phyloP scores from a whole-genome alignment of 35 echinoderm and acorn worm species.

The Holothuria glaberrima region DNA sequence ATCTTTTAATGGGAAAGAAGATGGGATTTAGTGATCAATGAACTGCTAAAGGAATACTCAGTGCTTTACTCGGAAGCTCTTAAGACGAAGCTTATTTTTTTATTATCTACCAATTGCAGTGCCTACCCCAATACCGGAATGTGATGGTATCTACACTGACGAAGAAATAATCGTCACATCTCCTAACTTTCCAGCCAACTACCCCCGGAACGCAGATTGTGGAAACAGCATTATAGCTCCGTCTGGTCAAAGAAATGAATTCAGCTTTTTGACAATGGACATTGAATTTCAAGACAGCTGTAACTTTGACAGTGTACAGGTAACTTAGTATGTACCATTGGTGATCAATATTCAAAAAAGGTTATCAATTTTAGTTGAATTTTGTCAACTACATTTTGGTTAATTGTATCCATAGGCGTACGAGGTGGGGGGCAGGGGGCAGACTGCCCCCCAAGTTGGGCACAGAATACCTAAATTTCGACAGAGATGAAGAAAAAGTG shows the following conservation, averaged over 20 bases:
- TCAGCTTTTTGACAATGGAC: constrained; percentile 8
- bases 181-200: not conserved
- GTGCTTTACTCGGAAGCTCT: too few relatives aligned
- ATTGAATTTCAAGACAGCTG: not conserved
- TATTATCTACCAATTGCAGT: too few relatives aligned
- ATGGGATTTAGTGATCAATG: too few relatives aligned
- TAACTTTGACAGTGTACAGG: constrained; percentile 19
- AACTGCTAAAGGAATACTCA: too few relatives aligned
- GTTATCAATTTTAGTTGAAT: not conserved
- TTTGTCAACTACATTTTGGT: not conserved
- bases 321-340: not conserved
- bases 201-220: constrained; percentile 6
- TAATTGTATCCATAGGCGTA: too few relatives aligned
- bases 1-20: too few relatives aligned
- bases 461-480: too few relatives aligned
- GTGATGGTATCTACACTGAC: not conserved
- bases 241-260: not conserved
- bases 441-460: too few relatives aligned
- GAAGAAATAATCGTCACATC: constrained; percentile 8
- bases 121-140: not conserved
- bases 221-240: constrained; percentile 17
- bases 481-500: too few relatives aligned
- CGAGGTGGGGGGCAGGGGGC: too few relatives aligned
- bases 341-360: not conserved
- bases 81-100: too few relatives aligned